Base-by-base conservation (phyloP, 2,888 invertebrate species). In the Julus scandinavius region DNA sequence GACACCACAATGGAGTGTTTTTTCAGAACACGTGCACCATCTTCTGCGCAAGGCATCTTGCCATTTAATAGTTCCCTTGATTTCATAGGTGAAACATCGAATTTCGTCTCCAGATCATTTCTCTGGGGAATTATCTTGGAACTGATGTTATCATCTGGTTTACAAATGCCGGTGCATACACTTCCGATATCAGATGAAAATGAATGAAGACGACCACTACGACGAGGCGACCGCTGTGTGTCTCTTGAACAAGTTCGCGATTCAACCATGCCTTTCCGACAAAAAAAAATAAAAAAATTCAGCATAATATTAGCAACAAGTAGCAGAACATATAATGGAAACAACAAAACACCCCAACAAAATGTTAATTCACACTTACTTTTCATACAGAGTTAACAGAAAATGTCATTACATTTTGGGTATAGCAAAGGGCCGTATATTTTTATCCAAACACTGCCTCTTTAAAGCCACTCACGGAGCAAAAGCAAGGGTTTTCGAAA, bases 171-270 rank as follows among this genome's bases (percentile, higher is more conserved):
- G 20, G 85, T 45, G 20, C 45, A 45, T 4, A 41, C 9, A 45
- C 49, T 49, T 29, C 41, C 45, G 45, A 85, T 41, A 6, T 85
- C 85, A 13, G 85, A 45, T 41, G 85, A 85, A 11, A 49, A 9
- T 7, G 85, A 85, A 85, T 85, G 85, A 17, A 85, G 85, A 17
- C 85, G 41, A n/a, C 20, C 85, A 15, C 85, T 85, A n/a, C 85
- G 41, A 9, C 85, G 85, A n/a, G 72, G 29, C 17, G 72, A 72
- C 17, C 29, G 29, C n/a, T 72, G 72, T 1, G 6, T n/a, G n/a
- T 29, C 72, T 72, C 29, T 29, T 72, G 29, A 72, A 4, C 5
- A 29, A 72, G 4, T 20, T 29, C 72, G 9, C 29, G 29, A 72
- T 20, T 63, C n/a, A 63, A 20, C n/a, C 29, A 11, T 3, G n/a